Percentiles rank a stretch among this genome's conserved stretches.
Conservation (phyloP, 2,113 vertebrate genomes). For the Macrotis lagotis region DNA sequence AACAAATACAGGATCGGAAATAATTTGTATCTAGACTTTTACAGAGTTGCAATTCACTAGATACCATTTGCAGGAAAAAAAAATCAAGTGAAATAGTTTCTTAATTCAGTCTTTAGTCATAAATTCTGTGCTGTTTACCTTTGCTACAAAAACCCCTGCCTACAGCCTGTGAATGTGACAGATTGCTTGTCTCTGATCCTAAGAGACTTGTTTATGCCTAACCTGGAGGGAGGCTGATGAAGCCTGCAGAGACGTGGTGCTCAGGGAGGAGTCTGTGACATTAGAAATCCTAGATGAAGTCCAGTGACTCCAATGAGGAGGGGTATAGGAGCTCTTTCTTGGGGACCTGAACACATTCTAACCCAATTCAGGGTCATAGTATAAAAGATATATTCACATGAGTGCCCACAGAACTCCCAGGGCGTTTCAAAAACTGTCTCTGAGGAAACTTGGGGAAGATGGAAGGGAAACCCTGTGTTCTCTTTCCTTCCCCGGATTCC, state of each 20-base stretch:
- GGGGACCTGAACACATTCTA: background rate
- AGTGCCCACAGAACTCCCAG: background rate
- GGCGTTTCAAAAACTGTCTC: background rate
- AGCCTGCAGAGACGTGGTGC: background rate
- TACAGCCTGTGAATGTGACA: background rate
- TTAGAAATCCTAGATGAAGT: background rate
- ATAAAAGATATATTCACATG: background rate
- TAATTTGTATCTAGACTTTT: background rate
- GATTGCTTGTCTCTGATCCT: too few relatives aligned
- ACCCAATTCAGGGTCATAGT: background rate
- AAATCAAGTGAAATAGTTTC: accelerated
- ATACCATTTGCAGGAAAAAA: accelerated
- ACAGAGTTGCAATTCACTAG: background rate
- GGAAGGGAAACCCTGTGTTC: background rate
- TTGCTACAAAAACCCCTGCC: background rate
- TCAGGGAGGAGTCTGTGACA: too few relatives aligned
- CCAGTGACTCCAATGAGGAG: background rate
- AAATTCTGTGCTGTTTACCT: background rate
- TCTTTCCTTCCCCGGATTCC: background rate
- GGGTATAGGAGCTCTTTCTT: too few relatives aligned
- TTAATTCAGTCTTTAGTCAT: background rate
- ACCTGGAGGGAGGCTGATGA: background rate
- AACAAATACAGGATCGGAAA: background rate
- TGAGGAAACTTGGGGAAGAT: background rate
- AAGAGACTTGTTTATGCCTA: background rate